Evolutionary conservation across 2,888 invertebrate genomes (phyloP), one percentile per base, ranked within the genome.

Genomic region (Endomychus coccineus): DNA sequence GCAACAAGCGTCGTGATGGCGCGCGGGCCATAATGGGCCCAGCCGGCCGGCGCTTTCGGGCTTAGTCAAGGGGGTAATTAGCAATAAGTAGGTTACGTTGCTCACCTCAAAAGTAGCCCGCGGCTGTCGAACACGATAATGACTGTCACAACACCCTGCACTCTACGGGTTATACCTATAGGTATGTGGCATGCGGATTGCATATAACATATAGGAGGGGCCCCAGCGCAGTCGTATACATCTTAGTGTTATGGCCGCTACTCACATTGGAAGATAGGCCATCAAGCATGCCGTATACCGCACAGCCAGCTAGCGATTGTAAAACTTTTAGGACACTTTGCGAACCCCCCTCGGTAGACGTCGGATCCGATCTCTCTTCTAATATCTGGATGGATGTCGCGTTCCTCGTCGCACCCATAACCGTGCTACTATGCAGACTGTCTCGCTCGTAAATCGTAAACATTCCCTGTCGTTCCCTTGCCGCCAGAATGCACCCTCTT

Each of bases 181-280:
- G 64, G 64, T 62, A 62, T 64, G 59, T 63, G 62, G 59, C 61
- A 61, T 64, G 64, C 64, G 64, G 62, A 64, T 63, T 65, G 66
- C 64, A 64, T 64, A 64, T 62, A 64, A 61, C 62, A 64, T 63
- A 64, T 63, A 64, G 65, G 64, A 64, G 64, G 65, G 64, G 62
- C 61, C 60, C 70, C 69, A 71, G 74, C 74, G 73, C 73, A 73
- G 73, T 67, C 73, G 74, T 73, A 73, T 72, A 73, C 73, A 73
- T 73, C 67, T 67, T 67, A 66, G 63, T 61, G 73, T 71, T 70
- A 73, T 73, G 73, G 72, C 71, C 73, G 69, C 71, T 70, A 71
- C 71, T 71, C 73, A 73, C 74, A 74, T 74, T 74, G 74, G 74
- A 74, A 74, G 73, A 74, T 71, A 70, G 71, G 72, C 73, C 73